A percentile compares a stretch with the other conserved stretches of the same genome.
Evolutionary conservation across 1,140 invertebrate genomes (phyloP).

Genomic region (Drosophila truncata): DNA sequence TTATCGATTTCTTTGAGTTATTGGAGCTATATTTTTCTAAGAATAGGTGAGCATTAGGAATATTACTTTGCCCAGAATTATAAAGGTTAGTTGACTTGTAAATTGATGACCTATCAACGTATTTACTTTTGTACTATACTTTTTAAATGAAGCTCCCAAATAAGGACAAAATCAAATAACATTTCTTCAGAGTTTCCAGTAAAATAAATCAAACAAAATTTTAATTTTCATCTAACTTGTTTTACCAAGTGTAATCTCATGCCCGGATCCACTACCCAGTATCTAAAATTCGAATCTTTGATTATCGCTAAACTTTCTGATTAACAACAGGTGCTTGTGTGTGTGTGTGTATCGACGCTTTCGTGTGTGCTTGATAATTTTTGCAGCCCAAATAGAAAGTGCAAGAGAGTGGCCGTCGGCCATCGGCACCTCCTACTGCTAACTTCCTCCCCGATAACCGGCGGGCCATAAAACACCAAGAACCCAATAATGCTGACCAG

Average conservation of each 20-base stretch:
- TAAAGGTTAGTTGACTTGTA: background rate
- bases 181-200: background rate
- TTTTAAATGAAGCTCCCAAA: too few relatives aligned
- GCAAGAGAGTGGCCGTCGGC: constrained; percentile 29
- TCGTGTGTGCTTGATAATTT: constrained; percentile 27
- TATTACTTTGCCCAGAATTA: background rate
- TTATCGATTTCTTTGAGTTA: background rate
- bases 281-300: constrained; percentile 29
- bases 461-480: background rate
- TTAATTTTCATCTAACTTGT: background rate
- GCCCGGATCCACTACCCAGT: constrained; percentile 1
- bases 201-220: background rate
- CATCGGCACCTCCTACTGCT: constrained; percentile 6
- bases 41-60: too few relatives aligned
- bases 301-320: constrained; percentile 20
- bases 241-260: background rate
- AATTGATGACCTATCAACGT: background rate
- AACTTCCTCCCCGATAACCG: constrained; percentile 36
- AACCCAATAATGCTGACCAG: constrained; percentile 18
- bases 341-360: background rate
- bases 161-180: too few relatives aligned
- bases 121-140: background rate
- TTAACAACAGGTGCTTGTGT: constrained; percentile 53
- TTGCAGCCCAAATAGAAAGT: constrained; percentile 54
- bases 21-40: background rate